Base-by-base conservation (phyloP, 2,113 vertebrate genomes). In the Columba janthina region DNA sequence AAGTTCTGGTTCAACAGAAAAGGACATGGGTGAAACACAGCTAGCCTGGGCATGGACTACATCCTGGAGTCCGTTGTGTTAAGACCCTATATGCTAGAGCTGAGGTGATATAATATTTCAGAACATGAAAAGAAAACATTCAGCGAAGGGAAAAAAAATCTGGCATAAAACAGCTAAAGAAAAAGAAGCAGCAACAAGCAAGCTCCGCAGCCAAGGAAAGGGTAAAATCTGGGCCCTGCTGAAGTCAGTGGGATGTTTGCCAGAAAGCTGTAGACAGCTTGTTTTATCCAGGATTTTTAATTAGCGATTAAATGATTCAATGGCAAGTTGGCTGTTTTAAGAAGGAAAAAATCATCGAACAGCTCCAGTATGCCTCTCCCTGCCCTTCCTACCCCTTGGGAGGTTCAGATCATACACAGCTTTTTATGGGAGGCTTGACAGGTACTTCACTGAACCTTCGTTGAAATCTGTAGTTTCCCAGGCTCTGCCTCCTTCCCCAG, bases 261-360 rank as follows among this genome's bases (percentile, higher is more conserved):
- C 94, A 94, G 84, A 82, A 87, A 89, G 73, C 80, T 94, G 90
- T 94, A 93, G 88, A 92, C 79, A 89, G 73, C 5, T 15, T 90
- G 69, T 89, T 96, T 96, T 89, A 94, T 74, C 80, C 90, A 90
- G 77, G 73, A 89, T 91, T 97, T 96, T 92, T 95, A 96, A 97
- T 96, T 92, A 90, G 65, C 10, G 79, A 96, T 90, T 94, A 92
- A 96, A 92, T 81, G 79, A 96, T 92, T 93, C 83, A 93, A 95
- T 84, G 76, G 90, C 83, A 96, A 94, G 69, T 75, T 92, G 61
- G 83, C 73, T 89, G 90, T 36, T 95, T 93, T 53, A 76, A 84
- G 93, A 53, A 69, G 70, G 42, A 67, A 79, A 92, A 77, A 40
- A 65, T 51, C 48, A 73, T 13, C 74, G 60, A 88, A 67, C 24